Base-by-base conservation (phyloP, 2,888 invertebrate genomes). In the Caenorhabditis sp. region DNA sequence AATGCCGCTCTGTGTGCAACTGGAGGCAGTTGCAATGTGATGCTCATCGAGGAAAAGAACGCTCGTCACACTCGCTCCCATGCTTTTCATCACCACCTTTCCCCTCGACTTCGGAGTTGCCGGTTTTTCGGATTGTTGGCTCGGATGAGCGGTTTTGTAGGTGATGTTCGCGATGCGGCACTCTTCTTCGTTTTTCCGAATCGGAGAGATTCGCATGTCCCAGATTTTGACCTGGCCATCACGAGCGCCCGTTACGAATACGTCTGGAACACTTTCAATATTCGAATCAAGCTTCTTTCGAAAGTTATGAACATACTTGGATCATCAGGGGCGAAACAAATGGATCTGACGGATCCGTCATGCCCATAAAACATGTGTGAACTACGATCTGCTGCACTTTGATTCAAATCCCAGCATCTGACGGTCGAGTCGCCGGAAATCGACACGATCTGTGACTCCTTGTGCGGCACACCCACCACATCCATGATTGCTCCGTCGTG, bases 401-500 rank as follows among this genome's bases (percentile, higher is more conserved):
- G 58, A 13, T 37, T 63, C n/a, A 78, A 20, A 56, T 78, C 78
- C 78, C 78, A 78, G 39, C 66, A 72, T 26, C 62, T 45, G 24
- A 76, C 37, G 4, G 70, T 72, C 1, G 75, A 61, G 45, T 79
- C 79, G 3, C 79, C 79, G 8, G 79, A 75, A 27, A 79, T 71
- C 9, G 79, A 65, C 2, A 79, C 66, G 13, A 79, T 63, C 8
- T 68, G 41, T 0, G 53, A 46, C 15, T 53, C 37, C 15, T 66
- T 65, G 5, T 72, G 53, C 2, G 79, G 79, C 20, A 79, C 79
- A 3, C 72, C 58, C 1, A 74, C 61, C 0, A 79, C 53, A 26
- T 79, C 79, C 79, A 79, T 79, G 3, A 79, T 72, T 2, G 71
- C 71, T 5, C 79, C 75, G 9, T 76, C 62, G 43, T 79, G 79